A percentile compares a stretch with the other conserved stretches of the same genome.
phyloP scores from a whole-genome alignment of 2,888 invertebrate species.

The Omphaloscelis lunosa region DNA sequence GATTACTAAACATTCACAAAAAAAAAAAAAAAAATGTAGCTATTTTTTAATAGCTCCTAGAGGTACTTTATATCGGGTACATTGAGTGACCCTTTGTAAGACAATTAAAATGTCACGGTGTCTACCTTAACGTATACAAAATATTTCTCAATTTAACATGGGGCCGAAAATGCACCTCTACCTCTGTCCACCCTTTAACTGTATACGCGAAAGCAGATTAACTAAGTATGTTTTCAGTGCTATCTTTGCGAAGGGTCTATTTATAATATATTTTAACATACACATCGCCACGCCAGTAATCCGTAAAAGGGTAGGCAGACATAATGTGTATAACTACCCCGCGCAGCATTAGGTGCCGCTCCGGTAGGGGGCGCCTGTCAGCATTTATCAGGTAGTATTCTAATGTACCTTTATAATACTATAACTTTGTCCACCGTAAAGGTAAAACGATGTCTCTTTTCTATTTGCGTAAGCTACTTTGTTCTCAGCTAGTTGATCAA shows the following conservation, averaged over 20 bases:
- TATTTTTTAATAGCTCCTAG: too few relatives aligned
- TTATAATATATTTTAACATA: conserved; percentile 54
- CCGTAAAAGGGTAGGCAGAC: conserved; percentile 52
- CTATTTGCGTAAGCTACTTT: not conserved
- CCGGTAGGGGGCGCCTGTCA: conserved; percentile 48
- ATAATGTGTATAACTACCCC: conserved; percentile 29
- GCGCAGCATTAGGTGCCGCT: conserved; percentile 14
- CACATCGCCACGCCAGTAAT: conserved; percentile 47
- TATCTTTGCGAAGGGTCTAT: conserved; percentile 44
- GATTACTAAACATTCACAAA: too few relatives aligned
- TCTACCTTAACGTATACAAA: too few relatives aligned
- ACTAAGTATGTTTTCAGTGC: conserved; percentile 35
- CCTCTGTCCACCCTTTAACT: not conserved
- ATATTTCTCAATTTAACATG: too few relatives aligned
- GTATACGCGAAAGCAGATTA: conserved; percentile 8
- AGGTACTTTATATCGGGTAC: too few relatives aligned
- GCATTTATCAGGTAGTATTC: conserved; percentile 20
- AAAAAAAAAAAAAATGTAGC: too few relatives aligned
- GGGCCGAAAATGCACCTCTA: not conserved
- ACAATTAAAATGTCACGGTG: too few relatives aligned
- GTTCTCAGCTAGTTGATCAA: not conserved
- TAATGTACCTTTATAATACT: conserved; percentile 17
- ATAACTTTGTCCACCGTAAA: not conserved
- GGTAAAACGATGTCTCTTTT: not conserved
- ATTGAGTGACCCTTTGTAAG: too few relatives aligned